Base-by-base conservation (phyloP, 2,888 invertebrate species). In the Cinara cedri region DNA sequence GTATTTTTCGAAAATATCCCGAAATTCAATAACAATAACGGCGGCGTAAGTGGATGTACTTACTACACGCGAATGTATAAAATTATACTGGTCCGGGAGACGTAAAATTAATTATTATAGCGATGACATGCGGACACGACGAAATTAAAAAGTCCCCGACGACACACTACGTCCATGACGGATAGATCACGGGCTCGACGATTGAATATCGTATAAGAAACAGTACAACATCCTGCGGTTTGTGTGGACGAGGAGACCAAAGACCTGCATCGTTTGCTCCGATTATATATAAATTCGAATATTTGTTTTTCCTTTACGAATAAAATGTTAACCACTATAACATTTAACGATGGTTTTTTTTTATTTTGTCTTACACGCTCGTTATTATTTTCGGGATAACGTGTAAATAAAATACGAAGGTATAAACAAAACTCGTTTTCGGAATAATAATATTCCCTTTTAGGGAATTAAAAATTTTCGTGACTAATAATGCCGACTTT, bases 121-220 rank as follows among this genome's bases (percentile, higher is more conserved):
- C 51, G 78, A 42, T 78, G 78, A 78, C 78, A 70, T 57, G 54
- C 78, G 51, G 60, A 78, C 78, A 78, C 51, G 62, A 78, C 78
- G 16, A 70, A 78, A 78, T 78, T 78, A 78, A 78, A 76, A 70
- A 70, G 70, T 60, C 62, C 42, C 51, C 34, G 78, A 66, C 42
- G 78, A 78, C 78, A 70, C 60, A 42, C 70, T 42, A 19, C 54
- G n/a, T 6, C 34, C 42, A 13, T n/a, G 51, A 13, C n/a, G 51
- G 16, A 9, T 34, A 34, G 3, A 70, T 49, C 68, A 70, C 66
- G 66, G 57, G 46, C 78, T 70, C 24, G 70, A 70, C 70, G 78
- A 78, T 70, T 16, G 78, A 78, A 19, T 71, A 16, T 24, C n/a
- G n/a, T 8, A 34, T 54, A 60, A 34, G 42, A 21, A 70, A 68